Percentiles rank a stretch among this genome's conserved stretches.
phyloP scores from a whole-genome alignment of 2,113 vertebrate genomes.

The Epinephelus cyanopodus region DNA sequence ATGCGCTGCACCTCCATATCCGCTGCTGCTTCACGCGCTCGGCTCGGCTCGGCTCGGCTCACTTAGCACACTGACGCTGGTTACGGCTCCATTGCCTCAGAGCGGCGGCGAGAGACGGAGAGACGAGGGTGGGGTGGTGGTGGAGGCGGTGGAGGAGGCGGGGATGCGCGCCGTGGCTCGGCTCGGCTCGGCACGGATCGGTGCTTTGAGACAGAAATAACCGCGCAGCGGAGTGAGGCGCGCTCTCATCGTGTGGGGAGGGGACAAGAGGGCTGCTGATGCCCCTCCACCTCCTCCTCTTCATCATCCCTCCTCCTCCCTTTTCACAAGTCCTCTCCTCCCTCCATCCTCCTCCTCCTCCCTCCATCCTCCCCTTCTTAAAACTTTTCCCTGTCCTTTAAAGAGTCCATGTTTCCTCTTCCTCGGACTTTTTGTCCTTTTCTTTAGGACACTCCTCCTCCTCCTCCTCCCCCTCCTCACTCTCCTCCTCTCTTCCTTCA shows the following conservation, averaged over 20 bases:
- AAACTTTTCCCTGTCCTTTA: background rate
- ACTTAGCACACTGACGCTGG: conserved; percentile 30
- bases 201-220: conserved; percentile 52
- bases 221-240: conserved; percentile 60
- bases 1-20: conserved; percentile 80
- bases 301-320: conserved; percentile 37
- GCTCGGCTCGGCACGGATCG: conserved; percentile 46
- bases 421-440: background rate
- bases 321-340: conserved; percentile 43
- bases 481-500: too few species aligned
- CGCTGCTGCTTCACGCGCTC: conserved; percentile 38
- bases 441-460: background rate
- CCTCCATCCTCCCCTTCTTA: background rate
- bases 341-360: conserved; percentile 5
- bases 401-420: background rate
- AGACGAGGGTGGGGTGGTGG: conserved; percentile 17
- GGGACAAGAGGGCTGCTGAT: conserved; percentile 55
- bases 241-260: conserved; percentile 72
- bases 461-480: background rate
- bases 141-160: conserved; percentile 34
- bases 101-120: conserved; percentile 28
- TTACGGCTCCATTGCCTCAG: conserved; percentile 75
- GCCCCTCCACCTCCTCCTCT: conserved; percentile 45
- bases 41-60: conserved; percentile 49
- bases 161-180: conserved; percentile 39